phyloP scores from a whole-genome alignment of 2,113 vertebrate species.

The Onychostoma macrolepis region DNA sequence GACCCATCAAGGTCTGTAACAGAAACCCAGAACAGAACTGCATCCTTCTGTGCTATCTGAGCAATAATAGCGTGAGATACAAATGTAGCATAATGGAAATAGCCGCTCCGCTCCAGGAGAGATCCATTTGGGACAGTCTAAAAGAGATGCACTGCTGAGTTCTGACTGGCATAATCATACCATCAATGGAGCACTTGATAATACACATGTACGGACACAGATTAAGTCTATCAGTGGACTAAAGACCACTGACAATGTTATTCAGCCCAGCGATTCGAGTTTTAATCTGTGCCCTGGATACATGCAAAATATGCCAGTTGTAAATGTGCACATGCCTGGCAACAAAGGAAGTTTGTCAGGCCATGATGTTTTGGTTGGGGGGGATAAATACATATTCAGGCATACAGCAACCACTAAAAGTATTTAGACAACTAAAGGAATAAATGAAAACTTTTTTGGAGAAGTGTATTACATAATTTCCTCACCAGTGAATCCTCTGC shows the following conservation, averaged over 20 bases:
- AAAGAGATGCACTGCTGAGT: constrained; percentile 34
- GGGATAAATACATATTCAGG: too few species aligned
- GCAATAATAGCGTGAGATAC: constrained; percentile 56
- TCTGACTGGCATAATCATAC: constrained; percentile 48
- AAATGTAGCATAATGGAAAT: constrained; percentile 54
- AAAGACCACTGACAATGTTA: constrained; percentile 21
- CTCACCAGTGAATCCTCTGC: too few species aligned
- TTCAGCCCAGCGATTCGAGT: not conserved
- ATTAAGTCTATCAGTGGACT: constrained; percentile 28
- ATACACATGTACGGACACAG: constrained; percentile 8
- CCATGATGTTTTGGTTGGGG: not conserved
- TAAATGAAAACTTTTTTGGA: not conserved
- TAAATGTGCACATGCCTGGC: not conserved
- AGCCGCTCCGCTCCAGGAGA: constrained; percentile 48
- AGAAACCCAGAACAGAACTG: constrained; percentile 55
- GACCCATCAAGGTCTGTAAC: constrained; percentile 56
- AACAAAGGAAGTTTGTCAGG: not conserved
- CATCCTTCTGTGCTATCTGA: constrained; percentile 58
- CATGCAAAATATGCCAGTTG: not conserved
- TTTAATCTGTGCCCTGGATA: not conserved
- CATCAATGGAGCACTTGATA: constrained; percentile 46
- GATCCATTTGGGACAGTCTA: constrained; percentile 53
- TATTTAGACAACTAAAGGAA: not conserved
- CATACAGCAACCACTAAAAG: too few species aligned
- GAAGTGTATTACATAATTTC: not conserved